phyloP scores from a whole-genome alignment of 2,888 invertebrate species.

The Cenopis cana region DNA sequence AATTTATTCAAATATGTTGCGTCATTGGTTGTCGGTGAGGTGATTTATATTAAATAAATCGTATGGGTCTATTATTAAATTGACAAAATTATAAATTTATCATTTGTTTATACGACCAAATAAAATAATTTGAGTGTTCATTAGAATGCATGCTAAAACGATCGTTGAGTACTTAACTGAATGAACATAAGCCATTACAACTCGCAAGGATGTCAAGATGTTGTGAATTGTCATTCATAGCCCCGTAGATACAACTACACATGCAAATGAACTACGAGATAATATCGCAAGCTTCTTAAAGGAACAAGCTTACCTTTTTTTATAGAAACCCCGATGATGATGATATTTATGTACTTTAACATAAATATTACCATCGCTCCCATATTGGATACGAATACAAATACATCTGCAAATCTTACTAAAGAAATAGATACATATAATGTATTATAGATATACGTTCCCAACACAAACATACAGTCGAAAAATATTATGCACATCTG shows the following conservation, averaged over 20 bases:
- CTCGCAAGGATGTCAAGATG: constrained; percentile 23
- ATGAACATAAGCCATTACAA: constrained; percentile 6
- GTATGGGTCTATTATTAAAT: constrained; percentile 21
- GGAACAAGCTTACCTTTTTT: not conserved
- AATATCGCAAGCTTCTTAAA: not conserved
- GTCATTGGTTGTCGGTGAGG: constrained; percentile 26
- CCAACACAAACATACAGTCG: too few species aligned
- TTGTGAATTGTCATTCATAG: constrained; percentile 2
- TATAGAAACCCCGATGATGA: too few species aligned
- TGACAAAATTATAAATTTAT: too few species aligned
- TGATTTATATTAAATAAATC: constrained; percentile 25
- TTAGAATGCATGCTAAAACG: not conserved
- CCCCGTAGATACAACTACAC: not conserved
- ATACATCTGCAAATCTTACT: too few species aligned
- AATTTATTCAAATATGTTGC: constrained; percentile 33
- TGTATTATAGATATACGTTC: too few species aligned
- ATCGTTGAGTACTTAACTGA: not conserved
- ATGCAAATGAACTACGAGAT: constrained; percentile 12
- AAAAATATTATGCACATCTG: too few species aligned
- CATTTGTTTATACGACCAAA: not conserved
- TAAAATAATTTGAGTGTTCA: not conserved
- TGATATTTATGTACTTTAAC: too few species aligned
- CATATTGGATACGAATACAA: too few species aligned
- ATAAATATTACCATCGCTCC: too few species aligned
- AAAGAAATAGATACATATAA: too few species aligned